Percentiles rank a stretch among this genome's conserved stretches.
Conservation (phyloP, 1,140 invertebrate genomes). For the Drosophila lini region DNA sequence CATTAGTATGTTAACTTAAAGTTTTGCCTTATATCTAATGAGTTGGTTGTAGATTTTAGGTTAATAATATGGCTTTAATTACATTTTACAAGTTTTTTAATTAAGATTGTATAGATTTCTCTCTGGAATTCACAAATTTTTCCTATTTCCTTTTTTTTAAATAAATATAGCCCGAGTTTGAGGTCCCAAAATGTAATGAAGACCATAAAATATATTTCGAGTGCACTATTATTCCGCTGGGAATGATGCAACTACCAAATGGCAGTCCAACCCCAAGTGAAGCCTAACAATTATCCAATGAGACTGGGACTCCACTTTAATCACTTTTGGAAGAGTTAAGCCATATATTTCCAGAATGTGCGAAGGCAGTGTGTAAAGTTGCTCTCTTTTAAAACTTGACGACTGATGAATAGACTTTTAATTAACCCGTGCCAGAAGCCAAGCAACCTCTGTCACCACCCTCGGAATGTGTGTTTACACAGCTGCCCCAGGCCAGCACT, state of each 20-base stretch:
- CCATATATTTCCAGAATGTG: constrained; percentile 22
- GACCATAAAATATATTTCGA: constrained; percentile 2
- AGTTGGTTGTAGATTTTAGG: not conserved
- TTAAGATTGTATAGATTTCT: too few relatives aligned
- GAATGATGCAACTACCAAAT: constrained; percentile 26
- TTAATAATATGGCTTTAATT: too few relatives aligned
- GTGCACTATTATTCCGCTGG: constrained; percentile 11
- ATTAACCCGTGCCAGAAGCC: constrained; percentile 39
- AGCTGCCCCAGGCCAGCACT: constrained; percentile 36
- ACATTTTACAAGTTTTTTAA: too few relatives aligned
- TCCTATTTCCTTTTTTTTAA: too few relatives aligned
- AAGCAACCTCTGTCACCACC: constrained; percentile 35
- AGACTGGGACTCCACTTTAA: not conserved
- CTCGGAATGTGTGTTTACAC: constrained; percentile 38
- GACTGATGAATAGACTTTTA: constrained; percentile 49
- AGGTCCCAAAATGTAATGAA: not conserved
- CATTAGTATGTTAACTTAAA: not conserved
- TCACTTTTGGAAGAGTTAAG: constrained; percentile 2
- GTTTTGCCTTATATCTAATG: not conserved
- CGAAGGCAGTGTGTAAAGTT: constrained; percentile 16
- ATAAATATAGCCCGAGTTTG: not conserved
- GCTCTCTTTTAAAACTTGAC: constrained; percentile 16
- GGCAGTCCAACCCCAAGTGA: constrained; percentile 8
- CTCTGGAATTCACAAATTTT: too few relatives aligned
- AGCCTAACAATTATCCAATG: constrained; percentile 26